These are phyloP conservation scores for Caenorhabditis angaria DNA, from an alignment of 2,888 invertebrate species.

Conservation along the genomic window DNA sequence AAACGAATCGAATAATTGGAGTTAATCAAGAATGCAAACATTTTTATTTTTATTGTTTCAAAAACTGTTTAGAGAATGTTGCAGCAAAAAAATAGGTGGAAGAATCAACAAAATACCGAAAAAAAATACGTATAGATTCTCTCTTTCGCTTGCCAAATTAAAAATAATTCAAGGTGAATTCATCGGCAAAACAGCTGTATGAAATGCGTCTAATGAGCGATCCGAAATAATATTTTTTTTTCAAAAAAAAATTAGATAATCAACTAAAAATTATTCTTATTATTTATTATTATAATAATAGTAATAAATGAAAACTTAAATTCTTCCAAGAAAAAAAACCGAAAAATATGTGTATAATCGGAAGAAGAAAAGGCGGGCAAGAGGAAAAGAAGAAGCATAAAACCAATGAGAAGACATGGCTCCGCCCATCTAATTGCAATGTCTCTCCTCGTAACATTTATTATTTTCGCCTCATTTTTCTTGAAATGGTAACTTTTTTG, in stretches of 20 bases:
- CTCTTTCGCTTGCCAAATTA: neutral
- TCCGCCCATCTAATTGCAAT: constrained; percentile 42
- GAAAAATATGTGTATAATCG: constrained; percentile 36
- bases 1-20: neutral
- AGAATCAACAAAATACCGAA: constrained; percentile 1
- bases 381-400: constrained; percentile 6
- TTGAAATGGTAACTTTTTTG: too few relatives aligned
- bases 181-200: constrained; percentile 6
- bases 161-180: constrained; percentile 2
- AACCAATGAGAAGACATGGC: constrained; percentile 22
- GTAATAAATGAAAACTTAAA: neutral
- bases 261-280: too few relatives aligned
- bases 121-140: neutral
- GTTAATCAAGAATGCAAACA: constrained; percentile 4
- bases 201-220: constrained; percentile 18
- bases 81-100: neutral
- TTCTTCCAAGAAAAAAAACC: neutral
- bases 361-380: constrained; percentile 10
- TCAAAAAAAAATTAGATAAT: too few relatives aligned
- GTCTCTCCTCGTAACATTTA: constrained; percentile 8
- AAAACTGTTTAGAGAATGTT: neutral
- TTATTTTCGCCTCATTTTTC: constrained; percentile 10
- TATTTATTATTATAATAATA: neutral
- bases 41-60: neutral
- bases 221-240: neutral